phyloP scores from a whole-genome alignment of 1,140 invertebrate genomes.

The Drosophila bipectinata region DNA sequence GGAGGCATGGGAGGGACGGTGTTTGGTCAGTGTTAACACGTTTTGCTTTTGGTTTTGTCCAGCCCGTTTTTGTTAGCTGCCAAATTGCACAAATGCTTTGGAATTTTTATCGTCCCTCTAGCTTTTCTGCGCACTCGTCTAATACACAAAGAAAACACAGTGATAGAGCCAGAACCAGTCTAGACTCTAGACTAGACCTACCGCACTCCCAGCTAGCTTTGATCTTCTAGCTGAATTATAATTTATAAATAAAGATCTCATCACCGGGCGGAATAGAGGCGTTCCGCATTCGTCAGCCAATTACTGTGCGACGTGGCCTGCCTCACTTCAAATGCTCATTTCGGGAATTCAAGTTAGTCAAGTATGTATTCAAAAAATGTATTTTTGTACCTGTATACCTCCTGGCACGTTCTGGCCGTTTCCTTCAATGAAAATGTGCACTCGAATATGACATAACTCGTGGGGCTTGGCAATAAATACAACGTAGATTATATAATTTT shows the following conservation, averaged over 20 bases:
- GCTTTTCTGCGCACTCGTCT: conserved; percentile 28
- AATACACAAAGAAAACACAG: conserved; percentile 17
- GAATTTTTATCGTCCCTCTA: conserved; percentile 66
- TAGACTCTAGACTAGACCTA: conserved; percentile 53
- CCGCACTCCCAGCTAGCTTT: conserved; percentile 62
- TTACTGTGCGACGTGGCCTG: conserved; percentile 57
- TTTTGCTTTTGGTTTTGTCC: conserved; percentile 54
- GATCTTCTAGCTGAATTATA: conserved; percentile 69
- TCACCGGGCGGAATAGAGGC: conserved; percentile 44
- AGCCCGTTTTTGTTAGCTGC: conserved; percentile 51
- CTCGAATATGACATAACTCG: conserved; percentile 32
- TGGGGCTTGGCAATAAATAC: not conserved
- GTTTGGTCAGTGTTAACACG: conserved; percentile 66
- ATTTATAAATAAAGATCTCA: conserved; percentile 72
- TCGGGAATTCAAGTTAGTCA: conserved; percentile 24
- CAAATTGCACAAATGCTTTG: conserved; percentile 77
- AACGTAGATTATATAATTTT: not conserved
- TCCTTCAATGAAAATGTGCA: conserved; percentile 46
- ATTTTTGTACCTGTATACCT: conserved; percentile 18
- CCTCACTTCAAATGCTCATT: conserved; percentile 44
- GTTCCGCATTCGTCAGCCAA: conserved; percentile 57
- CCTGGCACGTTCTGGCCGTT: conserved; percentile 43
- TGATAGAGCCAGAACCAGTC: conserved; percentile 7
- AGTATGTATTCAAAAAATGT: conserved; percentile 1
- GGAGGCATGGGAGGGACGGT: conserved; percentile 38